A percentile compares a stretch with the other conserved stretches of the same genome.
These are phyloP conservation scores for Gerris lacustris DNA, from an alignment of 2,888 invertebrate genomes.

Conservation along the genomic window DNA sequence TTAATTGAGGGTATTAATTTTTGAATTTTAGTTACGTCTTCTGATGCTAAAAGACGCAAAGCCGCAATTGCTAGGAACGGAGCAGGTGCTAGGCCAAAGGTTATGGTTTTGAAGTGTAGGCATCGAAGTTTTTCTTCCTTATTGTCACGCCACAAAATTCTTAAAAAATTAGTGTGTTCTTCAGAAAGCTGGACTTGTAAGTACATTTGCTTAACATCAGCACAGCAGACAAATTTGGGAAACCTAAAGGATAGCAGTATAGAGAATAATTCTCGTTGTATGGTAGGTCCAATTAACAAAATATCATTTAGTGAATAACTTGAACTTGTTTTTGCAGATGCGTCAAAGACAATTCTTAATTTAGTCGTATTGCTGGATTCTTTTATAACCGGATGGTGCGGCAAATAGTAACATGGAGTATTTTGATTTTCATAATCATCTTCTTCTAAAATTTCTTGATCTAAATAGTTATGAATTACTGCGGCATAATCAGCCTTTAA, in stretches of 20 bases:
- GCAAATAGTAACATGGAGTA: constrained; percentile 8
- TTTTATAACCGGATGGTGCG: constrained; percentile 27
- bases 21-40: background rate
- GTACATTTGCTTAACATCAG: constrained; percentile 12
- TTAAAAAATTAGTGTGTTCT: background rate
- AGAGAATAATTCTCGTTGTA: background rate
- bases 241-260: constrained; percentile 9
- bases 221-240: background rate
- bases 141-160: constrained; percentile 9
- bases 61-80: constrained; percentile 12
- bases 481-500: background rate
- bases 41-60: background rate
- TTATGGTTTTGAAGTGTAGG: constrained; percentile 3
- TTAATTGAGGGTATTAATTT: too few species aligned
- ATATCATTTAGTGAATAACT: constrained; percentile 2
- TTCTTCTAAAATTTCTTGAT: background rate
- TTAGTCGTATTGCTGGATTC: constrained; percentile 25
- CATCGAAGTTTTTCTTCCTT: background rate
- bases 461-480: constrained; percentile 9
- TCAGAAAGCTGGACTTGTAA: background rate
- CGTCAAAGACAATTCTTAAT: constrained; percentile 7
- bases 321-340: background rate
- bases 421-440: background rate
- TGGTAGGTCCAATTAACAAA: background rate
- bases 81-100: constrained; percentile 14